These are phyloP conservation scores for Drosophila equinoxialis DNA, from an alignment of 1,140 invertebrate species.

Conservation along the genomic window DNA sequence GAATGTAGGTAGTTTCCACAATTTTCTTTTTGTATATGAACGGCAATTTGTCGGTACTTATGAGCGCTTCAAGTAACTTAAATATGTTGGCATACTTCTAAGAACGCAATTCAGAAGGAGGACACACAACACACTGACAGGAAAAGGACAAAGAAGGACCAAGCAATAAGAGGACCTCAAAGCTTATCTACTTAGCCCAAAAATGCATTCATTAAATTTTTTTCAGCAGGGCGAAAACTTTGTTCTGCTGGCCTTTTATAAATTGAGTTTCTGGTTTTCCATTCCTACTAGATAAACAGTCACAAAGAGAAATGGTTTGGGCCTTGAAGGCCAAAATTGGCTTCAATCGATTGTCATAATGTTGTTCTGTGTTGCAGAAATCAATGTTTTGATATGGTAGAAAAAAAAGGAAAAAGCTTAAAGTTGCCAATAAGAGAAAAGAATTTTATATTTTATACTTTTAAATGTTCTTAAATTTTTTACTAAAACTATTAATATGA, in stretches of 20 bases:
- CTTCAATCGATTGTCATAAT: background rate
- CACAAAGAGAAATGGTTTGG: background rate
- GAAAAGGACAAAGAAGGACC: background rate
- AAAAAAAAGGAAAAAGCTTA: too few species aligned
- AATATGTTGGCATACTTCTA: slow-evolving; percentile 29
- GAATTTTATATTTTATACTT: too few species aligned
- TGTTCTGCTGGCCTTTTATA: slow-evolving; percentile 3
- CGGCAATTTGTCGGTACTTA: slow-evolving; percentile 28
- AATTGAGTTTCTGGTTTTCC: background rate
- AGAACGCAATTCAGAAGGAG: slow-evolving; percentile 14
- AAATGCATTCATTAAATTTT: slow-evolving; percentile 18
- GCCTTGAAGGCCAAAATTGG: background rate
- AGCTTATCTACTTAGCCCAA: slow-evolving; percentile 23
- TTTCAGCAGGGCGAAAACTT: background rate
- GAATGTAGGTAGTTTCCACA: slow-evolving; percentile 6
- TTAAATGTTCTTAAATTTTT: too few species aligned
- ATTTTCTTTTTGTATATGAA: background rate
- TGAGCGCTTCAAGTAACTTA: slow-evolving; percentile 28
- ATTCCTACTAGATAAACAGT: background rate
- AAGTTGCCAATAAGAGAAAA: too few species aligned
- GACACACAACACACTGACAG: background rate
- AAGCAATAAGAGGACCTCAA: background rate
- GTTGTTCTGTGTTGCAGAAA: too few species aligned
- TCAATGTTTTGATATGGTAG: too few species aligned
- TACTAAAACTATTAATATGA: too few species aligned